A percentile compares a stretch with the other conserved stretches of the same genome.
phyloP scores from a whole-genome alignment of 2,888 invertebrate species.

The Sesia bembeciformis region DNA sequence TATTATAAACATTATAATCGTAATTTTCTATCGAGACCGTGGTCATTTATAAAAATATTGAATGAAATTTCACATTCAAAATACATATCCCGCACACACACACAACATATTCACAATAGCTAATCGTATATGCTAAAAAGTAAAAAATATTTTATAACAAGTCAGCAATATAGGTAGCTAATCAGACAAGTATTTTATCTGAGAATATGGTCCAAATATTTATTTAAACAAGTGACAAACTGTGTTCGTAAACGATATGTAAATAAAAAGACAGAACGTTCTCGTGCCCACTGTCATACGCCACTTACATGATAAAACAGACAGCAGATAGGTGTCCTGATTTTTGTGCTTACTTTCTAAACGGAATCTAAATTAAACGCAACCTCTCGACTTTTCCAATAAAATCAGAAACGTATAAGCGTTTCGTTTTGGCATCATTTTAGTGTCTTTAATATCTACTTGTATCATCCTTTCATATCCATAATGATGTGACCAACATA shows the following conservation, averaged over 20 bases:
- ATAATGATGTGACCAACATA: conserved; percentile 19
- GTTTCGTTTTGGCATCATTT: conserved; percentile 20
- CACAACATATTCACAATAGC: too few relatives aligned
- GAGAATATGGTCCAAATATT: too few relatives aligned
- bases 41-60: too few relatives aligned
- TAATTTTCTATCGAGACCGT: too few relatives aligned
- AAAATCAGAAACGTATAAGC: conserved; percentile 10
- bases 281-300: neutral
- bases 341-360: conserved; percentile 25
- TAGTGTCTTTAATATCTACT: conserved; percentile 11
- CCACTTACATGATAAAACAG: neutral
- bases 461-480: conserved; percentile 12
- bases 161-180: too few relatives aligned
- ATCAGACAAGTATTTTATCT: too few relatives aligned
- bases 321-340: conserved; percentile 10
- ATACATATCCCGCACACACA: too few relatives aligned
- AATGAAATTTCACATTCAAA: too few relatives aligned
- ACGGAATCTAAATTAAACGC: conserved; percentile 14
- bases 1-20: too few relatives aligned
- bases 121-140: too few relatives aligned
- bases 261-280: neutral
- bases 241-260: neutral
- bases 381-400: conserved; percentile 18
- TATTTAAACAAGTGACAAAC: too few relatives aligned
- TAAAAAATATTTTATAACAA: too few relatives aligned